Evolutionary conservation across 1,140 invertebrate species (phyloP).

Genomic region (Drosophila jambulina): DNA sequence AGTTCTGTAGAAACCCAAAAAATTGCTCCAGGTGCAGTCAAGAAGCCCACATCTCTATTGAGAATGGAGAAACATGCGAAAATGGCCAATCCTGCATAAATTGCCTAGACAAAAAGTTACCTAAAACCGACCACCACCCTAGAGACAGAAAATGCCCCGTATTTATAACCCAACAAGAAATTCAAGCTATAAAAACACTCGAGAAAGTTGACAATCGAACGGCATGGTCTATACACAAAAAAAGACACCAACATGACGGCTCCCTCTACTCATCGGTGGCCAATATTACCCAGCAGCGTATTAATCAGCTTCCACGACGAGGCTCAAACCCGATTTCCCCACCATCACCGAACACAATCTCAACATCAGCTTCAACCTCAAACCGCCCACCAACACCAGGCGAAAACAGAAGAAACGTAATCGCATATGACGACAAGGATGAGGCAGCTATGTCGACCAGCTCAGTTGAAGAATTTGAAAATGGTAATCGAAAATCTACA

Average conservation of each 20-base stretch:
- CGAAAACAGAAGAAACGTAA: not conserved
- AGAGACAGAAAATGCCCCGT: too few relatives aligned
- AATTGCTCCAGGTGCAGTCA: not conserved
- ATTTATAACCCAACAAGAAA: too few relatives aligned
- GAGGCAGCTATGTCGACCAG: not conserved
- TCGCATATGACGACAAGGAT: not conserved
- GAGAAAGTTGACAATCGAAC: not conserved
- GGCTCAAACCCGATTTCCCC: not conserved
- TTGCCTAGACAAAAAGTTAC: not conserved
- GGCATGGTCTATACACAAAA: not conserved
- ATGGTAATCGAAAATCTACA: not conserved
- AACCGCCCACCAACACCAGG: not conserved
- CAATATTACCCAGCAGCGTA: not conserved
- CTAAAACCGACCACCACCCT: not conserved
- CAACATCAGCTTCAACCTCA: not conserved
- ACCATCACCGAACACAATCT: not conserved
- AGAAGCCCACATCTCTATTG: not conserved
- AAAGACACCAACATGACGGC: not conserved
- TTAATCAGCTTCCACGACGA: too few relatives aligned
- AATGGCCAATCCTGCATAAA: not conserved
- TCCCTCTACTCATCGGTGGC: not conserved
- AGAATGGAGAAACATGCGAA: not conserved
- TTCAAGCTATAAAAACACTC: too few relatives aligned
- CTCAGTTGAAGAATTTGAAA: too few relatives aligned
- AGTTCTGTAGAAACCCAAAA: not conserved